Conservation (phyloP, 2,113 vertebrate genomes). For the Rhinichthys klamathensis region DNA sequence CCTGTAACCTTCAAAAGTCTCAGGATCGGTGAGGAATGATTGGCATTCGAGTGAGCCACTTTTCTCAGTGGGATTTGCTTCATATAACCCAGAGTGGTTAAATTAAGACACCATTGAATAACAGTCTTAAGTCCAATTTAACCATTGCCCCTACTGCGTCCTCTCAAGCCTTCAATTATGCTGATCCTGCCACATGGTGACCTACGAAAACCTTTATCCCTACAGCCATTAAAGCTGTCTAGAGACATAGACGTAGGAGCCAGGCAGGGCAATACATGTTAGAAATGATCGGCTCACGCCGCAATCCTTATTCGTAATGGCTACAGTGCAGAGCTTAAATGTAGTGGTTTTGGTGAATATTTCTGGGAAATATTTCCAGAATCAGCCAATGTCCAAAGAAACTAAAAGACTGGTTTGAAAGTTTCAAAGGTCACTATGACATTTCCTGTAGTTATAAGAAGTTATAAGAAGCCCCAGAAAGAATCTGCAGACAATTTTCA, state of each 20-base stretch:
- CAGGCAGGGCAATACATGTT: background rate
- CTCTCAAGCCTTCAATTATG: slow-evolving; percentile 79
- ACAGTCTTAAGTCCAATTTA: slow-evolving; percentile 86
- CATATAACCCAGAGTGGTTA: slow-evolving; percentile 83
- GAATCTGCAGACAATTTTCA: background rate
- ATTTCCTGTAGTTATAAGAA: background rate
- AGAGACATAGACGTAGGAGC: slow-evolving; percentile 12
- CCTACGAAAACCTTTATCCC: slow-evolving; percentile 85
- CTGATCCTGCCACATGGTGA: slow-evolving; percentile 69
- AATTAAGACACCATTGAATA: slow-evolving; percentile 85
- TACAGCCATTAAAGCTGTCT: slow-evolving; percentile 63
- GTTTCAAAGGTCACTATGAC: background rate
- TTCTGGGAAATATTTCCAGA: background rate
- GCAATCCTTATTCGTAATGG: background rate
- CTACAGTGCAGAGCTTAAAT: background rate
- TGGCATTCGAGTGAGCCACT: slow-evolving; percentile 81
- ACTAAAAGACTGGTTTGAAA: background rate
- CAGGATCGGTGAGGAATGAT: slow-evolving; percentile 81
- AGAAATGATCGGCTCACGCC: background rate
- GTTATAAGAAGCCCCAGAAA: background rate
- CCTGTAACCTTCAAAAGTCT: slow-evolving; percentile 83
- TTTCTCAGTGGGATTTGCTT: slow-evolving; percentile 79
- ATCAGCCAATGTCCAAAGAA: background rate
- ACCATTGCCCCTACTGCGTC: slow-evolving; percentile 80
- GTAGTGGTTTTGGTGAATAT: background rate